Conservation (phyloP, 2,797 vertebrate genomes). For the Periophthalmus magnuspinnatus region DNA sequence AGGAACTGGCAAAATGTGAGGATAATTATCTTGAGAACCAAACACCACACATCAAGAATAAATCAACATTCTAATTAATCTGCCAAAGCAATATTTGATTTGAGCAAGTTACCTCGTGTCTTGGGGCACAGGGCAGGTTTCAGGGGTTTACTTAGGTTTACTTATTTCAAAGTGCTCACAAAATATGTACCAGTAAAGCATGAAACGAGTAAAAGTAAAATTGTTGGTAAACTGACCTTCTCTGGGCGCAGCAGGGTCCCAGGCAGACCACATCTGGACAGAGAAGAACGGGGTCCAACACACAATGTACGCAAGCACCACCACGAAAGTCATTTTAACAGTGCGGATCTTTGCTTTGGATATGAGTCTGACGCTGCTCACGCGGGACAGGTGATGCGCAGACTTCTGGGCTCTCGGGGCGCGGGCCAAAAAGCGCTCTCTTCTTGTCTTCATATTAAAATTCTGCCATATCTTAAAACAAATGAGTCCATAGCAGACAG, state of each 20-base stretch:
- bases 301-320: slow-evolving; percentile 92
- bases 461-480: slow-evolving; percentile 99
- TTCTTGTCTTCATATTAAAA: slow-evolving; percentile 86
- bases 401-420: slow-evolving; percentile 61
- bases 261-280: slow-evolving; percentile 98
- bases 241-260: slow-evolving; percentile 89
- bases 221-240: slow-evolving; percentile 83
- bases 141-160: no score
- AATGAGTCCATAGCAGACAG: slow-evolving; percentile 92
- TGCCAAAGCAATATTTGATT: no score
- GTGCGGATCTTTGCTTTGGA: slow-evolving; percentile 97
- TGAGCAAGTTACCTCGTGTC: no score
- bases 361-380: slow-evolving; percentile 94
- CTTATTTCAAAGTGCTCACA: no score
- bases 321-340: slow-evolving; percentile 98
- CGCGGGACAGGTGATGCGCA: slow-evolving; percentile 78
- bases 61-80: no score
- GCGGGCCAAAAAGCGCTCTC: slow-evolving; percentile 66
- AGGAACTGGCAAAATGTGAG: no score
- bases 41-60: no score
- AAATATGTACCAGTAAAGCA: no score
- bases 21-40: no score
- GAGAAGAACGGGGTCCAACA: slow-evolving; percentile 99
- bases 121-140: no score
- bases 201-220: neutral